These are phyloP conservation scores for Scalopus aquaticus DNA, from an alignment of 2,113 vertebrate species.

Conservation along the genomic window DNA sequence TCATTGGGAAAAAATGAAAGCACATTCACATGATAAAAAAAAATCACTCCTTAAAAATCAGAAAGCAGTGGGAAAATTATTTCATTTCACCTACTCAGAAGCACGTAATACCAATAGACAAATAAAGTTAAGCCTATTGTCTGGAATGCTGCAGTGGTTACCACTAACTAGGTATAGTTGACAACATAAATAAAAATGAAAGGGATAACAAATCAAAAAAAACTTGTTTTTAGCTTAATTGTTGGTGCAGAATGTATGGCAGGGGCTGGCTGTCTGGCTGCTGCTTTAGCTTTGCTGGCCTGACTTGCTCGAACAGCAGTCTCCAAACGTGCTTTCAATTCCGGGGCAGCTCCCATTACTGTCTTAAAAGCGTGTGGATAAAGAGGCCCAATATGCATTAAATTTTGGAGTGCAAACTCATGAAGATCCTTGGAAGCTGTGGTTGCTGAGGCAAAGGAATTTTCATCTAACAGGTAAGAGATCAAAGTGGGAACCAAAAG, in stretches of 20 bases:
- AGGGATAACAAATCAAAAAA: constrained; percentile 88
- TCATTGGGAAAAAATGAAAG: constrained; percentile 74
- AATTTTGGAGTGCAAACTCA: constrained; percentile 96
- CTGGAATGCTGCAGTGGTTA: constrained; percentile 68
- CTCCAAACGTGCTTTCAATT: constrained; percentile 95
- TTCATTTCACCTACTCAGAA: constrained; percentile 71
- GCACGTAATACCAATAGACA: constrained; percentile 73
- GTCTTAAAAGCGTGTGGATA: constrained; percentile 98
- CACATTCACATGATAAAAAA: constrained; percentile 77
- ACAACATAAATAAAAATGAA: constrained; percentile 76
- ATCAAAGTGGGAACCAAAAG: constrained; percentile 96
- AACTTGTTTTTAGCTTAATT: constrained; percentile 99
- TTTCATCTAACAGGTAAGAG: constrained; percentile 97
- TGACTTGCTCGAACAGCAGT: constrained; percentile 96
- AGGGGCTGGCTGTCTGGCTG: constrained; percentile 91
- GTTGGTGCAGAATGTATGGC: constrained; percentile 93
- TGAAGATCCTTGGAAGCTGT: constrained; percentile 93
- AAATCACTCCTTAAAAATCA: constrained; percentile 80
- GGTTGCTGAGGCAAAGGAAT: constrained; percentile 91
- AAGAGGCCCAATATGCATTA: constrained; percentile 97
- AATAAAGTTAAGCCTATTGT: constrained; percentile 74
- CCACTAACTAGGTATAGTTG: constrained; percentile 62
- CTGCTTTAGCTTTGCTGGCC: constrained; percentile 95
- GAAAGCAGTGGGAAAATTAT: constrained; percentile 68
- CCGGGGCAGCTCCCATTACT: constrained; percentile 97